phyloP scores from a whole-genome alignment of 2,113 vertebrate species.

The Hoplias malabaricus region DNA sequence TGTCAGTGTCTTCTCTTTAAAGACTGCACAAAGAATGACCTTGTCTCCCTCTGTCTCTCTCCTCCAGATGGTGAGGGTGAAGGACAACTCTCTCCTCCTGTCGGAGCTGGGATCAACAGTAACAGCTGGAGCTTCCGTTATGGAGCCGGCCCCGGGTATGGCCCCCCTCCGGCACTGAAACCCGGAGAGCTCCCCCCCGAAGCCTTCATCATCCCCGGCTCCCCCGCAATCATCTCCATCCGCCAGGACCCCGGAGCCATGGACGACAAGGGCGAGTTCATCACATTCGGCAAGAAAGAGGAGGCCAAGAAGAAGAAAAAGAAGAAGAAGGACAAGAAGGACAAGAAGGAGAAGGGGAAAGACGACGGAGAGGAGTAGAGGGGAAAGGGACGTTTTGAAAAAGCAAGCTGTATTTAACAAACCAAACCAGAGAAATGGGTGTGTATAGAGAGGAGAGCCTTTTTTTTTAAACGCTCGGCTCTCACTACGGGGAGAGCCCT shows the following conservation, averaged over 20 bases:
- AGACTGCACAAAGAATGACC: not conserved
- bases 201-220: slow-evolving; percentile 99
- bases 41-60: slow-evolving; percentile 40
- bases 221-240: slow-evolving; percentile 98
- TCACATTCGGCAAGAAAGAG: slow-evolving; percentile 97
- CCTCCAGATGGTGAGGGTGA: slow-evolving; percentile 90
- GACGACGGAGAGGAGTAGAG: slow-evolving; percentile 90
- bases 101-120: slow-evolving; percentile 96
- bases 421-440: slow-evolving; percentile 50
- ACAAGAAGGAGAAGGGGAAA: slow-evolving; percentile 88
- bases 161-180: slow-evolving; percentile 85
- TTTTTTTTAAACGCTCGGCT: slow-evolving; percentile 52
- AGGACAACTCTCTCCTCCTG: slow-evolving; percentile 93
- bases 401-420: slow-evolving; percentile 61
- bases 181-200: slow-evolving; percentile 96
- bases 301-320: slow-evolving; percentile 96
- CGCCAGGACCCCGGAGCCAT: slow-evolving; percentile 88
- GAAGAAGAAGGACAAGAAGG: slow-evolving; percentile 93
- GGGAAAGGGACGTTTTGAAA: slow-evolving; percentile 41
- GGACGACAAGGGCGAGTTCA: slow-evolving; percentile 97
- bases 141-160: slow-evolving; percentile 77
- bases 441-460: slow-evolving; percentile 56
- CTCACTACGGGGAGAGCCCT: slow-evolving; percentile 51
- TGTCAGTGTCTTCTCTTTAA: not conserved
- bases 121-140: slow-evolving; percentile 99